Conservation (phyloP, 2,888 invertebrate genomes). For the Tenthredo distinguenda region DNA sequence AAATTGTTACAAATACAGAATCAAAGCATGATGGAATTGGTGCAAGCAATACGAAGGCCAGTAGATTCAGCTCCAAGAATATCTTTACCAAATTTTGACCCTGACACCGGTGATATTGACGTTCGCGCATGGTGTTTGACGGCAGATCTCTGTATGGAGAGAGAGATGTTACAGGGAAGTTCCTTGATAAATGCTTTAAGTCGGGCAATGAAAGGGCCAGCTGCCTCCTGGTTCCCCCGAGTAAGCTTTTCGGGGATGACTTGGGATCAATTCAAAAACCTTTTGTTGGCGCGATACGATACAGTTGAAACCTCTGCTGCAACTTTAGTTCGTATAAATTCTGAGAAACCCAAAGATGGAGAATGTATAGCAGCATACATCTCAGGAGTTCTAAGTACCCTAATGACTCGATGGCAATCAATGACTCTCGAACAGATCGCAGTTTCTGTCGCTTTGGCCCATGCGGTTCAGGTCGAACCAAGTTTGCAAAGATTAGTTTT, state of each 20-base stretch:
- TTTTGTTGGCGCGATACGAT: conserved; percentile 53
- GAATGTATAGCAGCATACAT: conserved; percentile 48
- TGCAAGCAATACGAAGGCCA: background rate
- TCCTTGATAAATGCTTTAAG: conserved; percentile 15
- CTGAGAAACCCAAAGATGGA: conserved; percentile 50
- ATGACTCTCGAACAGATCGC: no score
- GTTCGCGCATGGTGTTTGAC: background rate
- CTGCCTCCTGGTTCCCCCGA: conserved; percentile 42
- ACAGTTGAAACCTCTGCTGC: conserved; percentile 52
- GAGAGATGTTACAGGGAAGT: background rate
- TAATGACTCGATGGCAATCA: no score
- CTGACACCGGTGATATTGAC: background rate
- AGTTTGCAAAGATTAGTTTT: no score
- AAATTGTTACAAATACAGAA: background rate
- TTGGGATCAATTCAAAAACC: conserved; percentile 54
- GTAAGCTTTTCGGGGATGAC: conserved; percentile 51
- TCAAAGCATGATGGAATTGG: background rate
- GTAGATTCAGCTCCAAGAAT: background rate
- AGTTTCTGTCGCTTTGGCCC: no score
- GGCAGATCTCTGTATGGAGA: background rate
- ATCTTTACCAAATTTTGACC: background rate
- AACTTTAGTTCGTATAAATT: conserved; percentile 41
- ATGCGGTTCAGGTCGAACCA: no score
- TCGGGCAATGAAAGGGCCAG: conserved; percentile 54
- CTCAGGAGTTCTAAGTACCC: no score